These are phyloP conservation scores for Hemitrygon akajei DNA, from an alignment of 2,797 vertebrate genomes.

Conservation along the genomic window DNA sequence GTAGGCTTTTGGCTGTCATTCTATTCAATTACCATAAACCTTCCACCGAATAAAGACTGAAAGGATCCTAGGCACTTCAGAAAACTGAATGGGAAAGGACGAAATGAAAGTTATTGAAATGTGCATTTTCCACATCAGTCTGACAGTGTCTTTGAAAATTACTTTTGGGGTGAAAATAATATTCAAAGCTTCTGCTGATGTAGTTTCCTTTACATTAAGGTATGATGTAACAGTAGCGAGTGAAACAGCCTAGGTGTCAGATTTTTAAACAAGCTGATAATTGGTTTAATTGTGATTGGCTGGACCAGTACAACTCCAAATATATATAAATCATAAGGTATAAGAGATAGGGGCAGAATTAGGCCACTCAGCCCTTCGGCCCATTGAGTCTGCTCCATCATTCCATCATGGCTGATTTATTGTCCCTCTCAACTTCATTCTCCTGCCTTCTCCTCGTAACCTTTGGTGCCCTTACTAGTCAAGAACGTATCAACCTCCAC, in stretches of 20 bases:
- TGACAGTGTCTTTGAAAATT: not conserved
- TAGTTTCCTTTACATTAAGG: not conserved
- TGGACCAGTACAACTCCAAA: not conserved
- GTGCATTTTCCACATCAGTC: not conserved
- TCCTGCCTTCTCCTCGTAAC: too few relatives aligned
- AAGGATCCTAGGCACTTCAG: not conserved
- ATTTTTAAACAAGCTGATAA: not conserved
- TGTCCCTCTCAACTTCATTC: too few relatives aligned
- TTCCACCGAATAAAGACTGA: not conserved
- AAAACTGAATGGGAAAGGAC: not conserved
- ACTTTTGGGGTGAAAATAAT: not conserved
- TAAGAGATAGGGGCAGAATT: too few relatives aligned
- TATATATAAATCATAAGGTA: not conserved
- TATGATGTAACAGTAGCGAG: not conserved
- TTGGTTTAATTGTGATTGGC: not conserved
- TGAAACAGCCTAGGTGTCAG: too few relatives aligned
- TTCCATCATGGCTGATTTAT: too few relatives aligned
- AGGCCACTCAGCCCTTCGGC: too few relatives aligned
- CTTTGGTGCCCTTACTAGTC: too few relatives aligned
- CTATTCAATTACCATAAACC: not conserved
- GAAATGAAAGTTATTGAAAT: not conserved
- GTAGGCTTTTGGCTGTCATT: not conserved
- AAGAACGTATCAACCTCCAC: too few relatives aligned
- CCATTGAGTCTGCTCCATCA: too few relatives aligned
- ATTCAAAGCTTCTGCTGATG: not conserved